Base-by-base conservation (phyloP, 2,888 invertebrate species). In the Palloptera scutellata region DNA sequence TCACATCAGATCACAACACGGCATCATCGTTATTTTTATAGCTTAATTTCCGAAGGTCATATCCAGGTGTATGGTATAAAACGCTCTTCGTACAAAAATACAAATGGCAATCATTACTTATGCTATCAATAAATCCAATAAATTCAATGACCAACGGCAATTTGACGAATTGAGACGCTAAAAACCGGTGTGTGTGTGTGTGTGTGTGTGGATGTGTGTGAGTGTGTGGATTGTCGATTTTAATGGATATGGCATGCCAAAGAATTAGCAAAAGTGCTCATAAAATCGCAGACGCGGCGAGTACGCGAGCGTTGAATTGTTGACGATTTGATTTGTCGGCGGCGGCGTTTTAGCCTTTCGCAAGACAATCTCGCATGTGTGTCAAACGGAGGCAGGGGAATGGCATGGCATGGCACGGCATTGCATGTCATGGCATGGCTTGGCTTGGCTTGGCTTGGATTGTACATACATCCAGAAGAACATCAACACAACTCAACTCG, bases 101-200 rank as follows among this genome's bases (percentile, higher is more conserved):
- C 65, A 53, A 63, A 67, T 64, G 58, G 69, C 69, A 68, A 71
- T 70, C 69, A 72, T 74, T 70, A 68, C 66, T 61, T 70, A 60
- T 66, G 67, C 71, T 74, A 75, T 75, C 74, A 75, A 76, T 76
- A 76, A 75, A 73, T 68, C 70, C 74, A 74, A 76, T 75, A 70
- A 72, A 72, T 72, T 65, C 64, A 66, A 72, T 73, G 68, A 70
- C 66, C 68, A 65, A 66, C 45, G 58, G 41, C 53, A 42, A 19
- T 53, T 61, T 64, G 61, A 66, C 68, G 60, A 70, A 73, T 66
- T 70, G 69, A 64, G 15, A 61, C 20, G 48, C 48, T 61, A 48
- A 51, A 65, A 59, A 43, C 8, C 51, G 57, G 11, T 9, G 5
- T 5, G 2, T 2, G 6, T 30, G 6, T 30, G 30, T 4, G 30